phyloP scores from a whole-genome alignment of 2,113 vertebrate genomes.

The Siniperca chuatsi region DNA sequence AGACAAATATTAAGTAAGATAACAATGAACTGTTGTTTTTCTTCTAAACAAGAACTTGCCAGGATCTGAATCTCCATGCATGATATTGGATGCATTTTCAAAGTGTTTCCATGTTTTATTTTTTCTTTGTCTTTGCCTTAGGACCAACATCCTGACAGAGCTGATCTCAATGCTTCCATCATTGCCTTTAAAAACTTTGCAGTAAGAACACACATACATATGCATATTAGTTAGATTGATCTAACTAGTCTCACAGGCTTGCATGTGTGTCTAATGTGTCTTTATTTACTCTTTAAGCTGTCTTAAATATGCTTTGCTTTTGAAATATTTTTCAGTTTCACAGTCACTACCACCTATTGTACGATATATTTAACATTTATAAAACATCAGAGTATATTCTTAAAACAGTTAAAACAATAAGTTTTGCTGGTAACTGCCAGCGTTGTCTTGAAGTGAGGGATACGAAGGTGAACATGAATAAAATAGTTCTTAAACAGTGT shows the following conservation, averaged over 20 bases:
- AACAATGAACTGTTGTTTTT: not conserved
- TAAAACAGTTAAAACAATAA: too few species aligned
- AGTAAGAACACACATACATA: slow-evolving; percentile 81
- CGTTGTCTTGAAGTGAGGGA: too few species aligned
- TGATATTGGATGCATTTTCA: too few species aligned
- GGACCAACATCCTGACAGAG: slow-evolving; percentile 94
- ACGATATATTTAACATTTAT: too few species aligned
- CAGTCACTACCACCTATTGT: too few species aligned
- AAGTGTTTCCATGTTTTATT: not conserved
- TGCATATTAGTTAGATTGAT: not conserved
- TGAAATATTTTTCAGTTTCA: too few species aligned
- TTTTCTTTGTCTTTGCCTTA: slow-evolving; percentile 60
- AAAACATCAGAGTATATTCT: too few species aligned
- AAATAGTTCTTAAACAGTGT: too few species aligned
- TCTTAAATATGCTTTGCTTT: not conserved
- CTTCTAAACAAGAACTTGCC: not conserved
- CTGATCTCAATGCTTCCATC: slow-evolving; percentile 93
- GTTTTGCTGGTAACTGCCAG: too few species aligned
- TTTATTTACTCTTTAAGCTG: not conserved
- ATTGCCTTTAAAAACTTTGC: slow-evolving; percentile 92
- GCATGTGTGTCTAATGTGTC: not conserved
- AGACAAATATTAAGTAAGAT: not conserved
- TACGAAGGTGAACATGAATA: too few species aligned
- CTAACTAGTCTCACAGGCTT: not conserved
- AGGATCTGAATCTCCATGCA: not conserved